These are phyloP conservation scores for Drosophila erecta DNA, from an alignment of 1,140 invertebrate species.

Conservation along the genomic window DNA sequence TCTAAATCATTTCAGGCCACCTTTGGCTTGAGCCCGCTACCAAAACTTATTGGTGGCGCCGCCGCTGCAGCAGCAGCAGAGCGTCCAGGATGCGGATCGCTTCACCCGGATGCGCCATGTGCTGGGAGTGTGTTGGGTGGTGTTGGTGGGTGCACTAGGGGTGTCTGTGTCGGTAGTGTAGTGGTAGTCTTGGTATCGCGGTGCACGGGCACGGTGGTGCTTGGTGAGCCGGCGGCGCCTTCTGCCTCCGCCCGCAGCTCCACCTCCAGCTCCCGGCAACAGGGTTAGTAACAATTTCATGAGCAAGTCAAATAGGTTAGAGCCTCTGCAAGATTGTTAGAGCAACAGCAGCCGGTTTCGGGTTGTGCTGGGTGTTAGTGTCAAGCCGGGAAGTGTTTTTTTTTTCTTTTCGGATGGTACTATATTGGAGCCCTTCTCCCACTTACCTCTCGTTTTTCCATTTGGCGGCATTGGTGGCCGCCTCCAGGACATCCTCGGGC, in stretches of 20 bases:
- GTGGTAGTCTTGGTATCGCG: conserved; percentile 67
- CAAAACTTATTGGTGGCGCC: conserved; percentile 58
- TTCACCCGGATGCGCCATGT: conserved; percentile 29
- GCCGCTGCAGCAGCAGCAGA: conserved; percentile 66
- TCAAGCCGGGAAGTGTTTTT: conserved; percentile 28
- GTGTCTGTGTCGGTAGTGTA: conserved; percentile 64
- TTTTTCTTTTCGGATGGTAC: conserved; percentile 1
- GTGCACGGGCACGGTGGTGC: conserved; percentile 51
- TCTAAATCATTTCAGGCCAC: conserved; percentile 64
- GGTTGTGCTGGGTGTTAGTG: conserved; percentile 58
- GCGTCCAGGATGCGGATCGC: conserved; percentile 49
- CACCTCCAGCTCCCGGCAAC: conserved; percentile 50
- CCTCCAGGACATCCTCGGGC: conserved; percentile 71
- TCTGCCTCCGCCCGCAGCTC: conserved; percentile 21
- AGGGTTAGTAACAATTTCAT: conserved; percentile 83
- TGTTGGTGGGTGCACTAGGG: conserved; percentile 14
- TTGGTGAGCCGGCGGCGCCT: conserved; percentile 36
- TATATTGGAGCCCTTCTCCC: neutral
- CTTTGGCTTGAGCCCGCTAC: conserved; percentile 50
- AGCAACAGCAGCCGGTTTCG: conserved; percentile 37
- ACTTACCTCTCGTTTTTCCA: conserved; percentile 74
- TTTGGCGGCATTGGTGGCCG: conserved; percentile 59
- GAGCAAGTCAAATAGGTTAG: conserved; percentile 72
- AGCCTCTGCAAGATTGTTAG: conserved; percentile 72
- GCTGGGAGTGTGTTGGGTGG: conserved; percentile 18